Evolutionary conservation across 2,797 vertebrate species (phyloP).

Genomic region (Characodon lateralis): DNA sequence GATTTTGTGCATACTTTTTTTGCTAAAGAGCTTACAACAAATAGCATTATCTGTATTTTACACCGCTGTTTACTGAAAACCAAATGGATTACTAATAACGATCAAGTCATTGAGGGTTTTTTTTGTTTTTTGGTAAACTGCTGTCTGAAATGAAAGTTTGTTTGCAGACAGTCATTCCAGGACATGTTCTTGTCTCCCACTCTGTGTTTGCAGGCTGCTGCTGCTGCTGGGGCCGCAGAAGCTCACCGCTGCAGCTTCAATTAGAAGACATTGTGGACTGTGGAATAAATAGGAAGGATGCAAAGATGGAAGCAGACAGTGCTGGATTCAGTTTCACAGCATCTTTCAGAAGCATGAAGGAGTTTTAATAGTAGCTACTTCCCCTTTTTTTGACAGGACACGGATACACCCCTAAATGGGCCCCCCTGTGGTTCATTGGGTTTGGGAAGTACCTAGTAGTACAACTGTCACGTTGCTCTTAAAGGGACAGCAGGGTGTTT

Average conservation of each 20-base stretch:
- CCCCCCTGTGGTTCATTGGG: conserved; percentile 60
- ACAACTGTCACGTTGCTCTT: conserved; percentile 66
- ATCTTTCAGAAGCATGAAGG: conserved; percentile 20
- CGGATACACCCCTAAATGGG: conserved; percentile 61
- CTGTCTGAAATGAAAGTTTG: conserved; percentile 30
- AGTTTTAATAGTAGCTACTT: conserved; percentile 61
- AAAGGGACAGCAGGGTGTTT: conserved; percentile 51
- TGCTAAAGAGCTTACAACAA: neutral
- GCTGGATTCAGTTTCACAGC: conserved; percentile 53
- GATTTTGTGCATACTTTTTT: neutral
- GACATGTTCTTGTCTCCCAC: conserved; percentile 12
- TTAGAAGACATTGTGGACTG: conserved; percentile 11
- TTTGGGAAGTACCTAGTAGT: conserved; percentile 74
- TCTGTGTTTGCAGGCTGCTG: conserved; percentile 54
- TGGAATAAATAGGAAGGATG: conserved; percentile 43
- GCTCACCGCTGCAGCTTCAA: conserved; percentile 10
- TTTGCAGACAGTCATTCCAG: conserved; percentile 52
- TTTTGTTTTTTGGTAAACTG: conserved; percentile 22
- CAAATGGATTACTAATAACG: conserved; percentile 3
- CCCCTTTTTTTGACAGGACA: conserved; percentile 63
- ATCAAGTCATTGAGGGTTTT: conserved; percentile 30
- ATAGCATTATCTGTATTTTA: neutral
- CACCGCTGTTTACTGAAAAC: conserved; percentile 4
- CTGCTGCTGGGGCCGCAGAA: neutral
- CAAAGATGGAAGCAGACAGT: conserved; percentile 48